These are phyloP conservation scores for Pterois miles DNA, from an alignment of 2,797 vertebrate species.

Conservation along the genomic window DNA sequence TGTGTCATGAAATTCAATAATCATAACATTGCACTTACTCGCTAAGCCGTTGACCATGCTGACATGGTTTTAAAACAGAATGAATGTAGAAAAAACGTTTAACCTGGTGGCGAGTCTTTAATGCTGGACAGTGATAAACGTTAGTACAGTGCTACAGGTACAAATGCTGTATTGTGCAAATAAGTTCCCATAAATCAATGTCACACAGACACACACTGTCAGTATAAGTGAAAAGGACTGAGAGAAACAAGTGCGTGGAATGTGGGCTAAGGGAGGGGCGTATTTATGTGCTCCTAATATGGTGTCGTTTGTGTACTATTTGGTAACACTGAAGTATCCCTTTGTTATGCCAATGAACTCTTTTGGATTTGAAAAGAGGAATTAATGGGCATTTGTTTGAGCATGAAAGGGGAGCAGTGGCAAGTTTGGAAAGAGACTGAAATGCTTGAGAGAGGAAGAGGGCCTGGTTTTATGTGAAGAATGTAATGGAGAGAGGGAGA, in stretches of 20 bases:
- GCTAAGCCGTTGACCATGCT: not conserved
- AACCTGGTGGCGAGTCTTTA: not conserved
- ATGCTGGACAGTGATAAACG: not conserved
- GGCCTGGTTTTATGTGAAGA: slow-evolving; percentile 57
- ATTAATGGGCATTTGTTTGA: slow-evolving; percentile 79
- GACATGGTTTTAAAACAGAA: not conserved
- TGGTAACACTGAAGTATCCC: slow-evolving; percentile 61
- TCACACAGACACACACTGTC: not conserved
- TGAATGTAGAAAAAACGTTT: not conserved
- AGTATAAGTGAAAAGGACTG: slow-evolving; percentile 10
- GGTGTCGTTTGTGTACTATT: slow-evolving; percentile 69
- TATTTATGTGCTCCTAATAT: slow-evolving; percentile 57
- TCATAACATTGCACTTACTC: slow-evolving; percentile 13
- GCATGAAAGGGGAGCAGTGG: slow-evolving; percentile 64
- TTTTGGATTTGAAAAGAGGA: slow-evolving; percentile 56
- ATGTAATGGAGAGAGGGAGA: slow-evolving; percentile 58
- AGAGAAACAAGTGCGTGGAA: slow-evolving; percentile 66
- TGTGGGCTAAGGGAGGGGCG: slow-evolving; percentile 45
- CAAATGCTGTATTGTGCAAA: slow-evolving; percentile 2
- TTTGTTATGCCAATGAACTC: slow-evolving; percentile 75
- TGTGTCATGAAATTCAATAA: slow-evolving; percentile 27
- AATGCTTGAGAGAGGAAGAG: slow-evolving; percentile 38
- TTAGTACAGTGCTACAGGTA: not conserved
- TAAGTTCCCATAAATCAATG: slow-evolving; percentile 6
- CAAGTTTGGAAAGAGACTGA: slow-evolving; percentile 49